A percentile compares a stretch with the other conserved stretches of the same genome.
Conservation (phyloP, 2,797 vertebrate genomes). For the Aphelocoma californica region DNA sequence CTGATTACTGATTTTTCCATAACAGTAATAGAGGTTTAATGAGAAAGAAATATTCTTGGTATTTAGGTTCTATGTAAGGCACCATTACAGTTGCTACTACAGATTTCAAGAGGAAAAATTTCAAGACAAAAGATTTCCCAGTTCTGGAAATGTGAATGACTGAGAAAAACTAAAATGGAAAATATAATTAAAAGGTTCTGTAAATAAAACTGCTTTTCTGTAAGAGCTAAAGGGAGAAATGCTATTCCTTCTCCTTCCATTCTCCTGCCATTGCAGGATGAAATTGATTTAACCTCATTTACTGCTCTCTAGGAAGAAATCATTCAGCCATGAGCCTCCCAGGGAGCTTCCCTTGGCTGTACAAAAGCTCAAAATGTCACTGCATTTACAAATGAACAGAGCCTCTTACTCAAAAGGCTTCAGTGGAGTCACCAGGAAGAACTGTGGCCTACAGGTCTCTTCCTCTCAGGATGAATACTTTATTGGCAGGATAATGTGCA, state of each 20-base stretch:
- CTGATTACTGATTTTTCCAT: background rate
- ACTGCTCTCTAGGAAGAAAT: conserved; percentile 70
- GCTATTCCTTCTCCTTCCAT: background rate
- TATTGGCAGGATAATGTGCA: conserved; percentile 30
- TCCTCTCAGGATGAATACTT: conserved; percentile 1
- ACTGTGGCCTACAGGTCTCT: background rate
- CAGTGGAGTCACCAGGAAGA: background rate
- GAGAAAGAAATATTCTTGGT: background rate
- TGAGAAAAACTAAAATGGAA: background rate
- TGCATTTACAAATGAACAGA: conserved; percentile 69
- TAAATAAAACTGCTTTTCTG: conserved; percentile 14
- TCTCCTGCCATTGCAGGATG: background rate
- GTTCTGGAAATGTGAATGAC: background rate
- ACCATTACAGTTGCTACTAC: background rate
- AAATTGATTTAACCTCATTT: conserved; percentile 72
- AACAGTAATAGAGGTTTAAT: background rate
- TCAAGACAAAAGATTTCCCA: background rate
- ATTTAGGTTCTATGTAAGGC: background rate
- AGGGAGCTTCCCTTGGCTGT: conserved; percentile 47
- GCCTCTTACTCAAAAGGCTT: conserved; percentile 52
- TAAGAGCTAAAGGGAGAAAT: background rate
- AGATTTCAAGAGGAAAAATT: background rate
- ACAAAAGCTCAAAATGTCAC: conserved; percentile 77
- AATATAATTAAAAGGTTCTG: background rate
- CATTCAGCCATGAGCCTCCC: conserved; percentile 63